Evolutionary conservation across 2,888 invertebrate genomes (phyloP).

Genomic region (Muscina levida): DNA sequence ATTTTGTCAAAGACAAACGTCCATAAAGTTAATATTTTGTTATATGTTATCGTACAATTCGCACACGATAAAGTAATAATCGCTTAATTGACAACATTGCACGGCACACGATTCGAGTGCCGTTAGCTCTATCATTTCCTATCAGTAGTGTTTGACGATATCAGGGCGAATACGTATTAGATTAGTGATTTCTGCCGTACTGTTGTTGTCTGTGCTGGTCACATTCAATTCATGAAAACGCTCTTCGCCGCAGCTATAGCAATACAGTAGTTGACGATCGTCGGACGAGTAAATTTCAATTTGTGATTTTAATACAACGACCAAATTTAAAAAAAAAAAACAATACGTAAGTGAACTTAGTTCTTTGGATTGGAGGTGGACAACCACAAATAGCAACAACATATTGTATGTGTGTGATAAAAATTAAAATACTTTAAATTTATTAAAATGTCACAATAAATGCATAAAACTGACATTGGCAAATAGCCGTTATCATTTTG

Average conservation of each 20-base stretch:
- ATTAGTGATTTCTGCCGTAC: not conserved
- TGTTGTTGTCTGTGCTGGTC: not conserved
- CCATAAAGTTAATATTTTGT: too few species aligned
- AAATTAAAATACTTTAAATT: too few species aligned
- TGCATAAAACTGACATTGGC: too few species aligned
- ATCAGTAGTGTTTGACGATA: not conserved
- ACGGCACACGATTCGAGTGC: not conserved
- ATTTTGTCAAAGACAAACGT: too few species aligned
- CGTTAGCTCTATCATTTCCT: not conserved
- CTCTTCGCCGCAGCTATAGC: not conserved
- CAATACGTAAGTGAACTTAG: conserved; percentile 2
- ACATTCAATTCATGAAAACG: not conserved
- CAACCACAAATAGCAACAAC: too few species aligned
- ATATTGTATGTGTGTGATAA: too few species aligned
- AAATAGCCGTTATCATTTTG: too few species aligned
- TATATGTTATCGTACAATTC: too few species aligned
- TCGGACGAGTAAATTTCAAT: conserved; percentile 51
- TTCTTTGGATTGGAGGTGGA: too few species aligned
- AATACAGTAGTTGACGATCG: conserved; percentile 55
- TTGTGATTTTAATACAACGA: not conserved
- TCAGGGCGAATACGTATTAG: too few species aligned
- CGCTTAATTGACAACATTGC: conserved; percentile 17
- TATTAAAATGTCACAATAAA: too few species aligned
- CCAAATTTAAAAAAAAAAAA: not conserved
- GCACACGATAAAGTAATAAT: too few species aligned